A percentile compares a stretch with the other conserved stretches of the same genome.
These are phyloP conservation scores for Saxidomus purpurata DNA, from an alignment of 1,140 invertebrate species.

Conservation along the genomic window DNA sequence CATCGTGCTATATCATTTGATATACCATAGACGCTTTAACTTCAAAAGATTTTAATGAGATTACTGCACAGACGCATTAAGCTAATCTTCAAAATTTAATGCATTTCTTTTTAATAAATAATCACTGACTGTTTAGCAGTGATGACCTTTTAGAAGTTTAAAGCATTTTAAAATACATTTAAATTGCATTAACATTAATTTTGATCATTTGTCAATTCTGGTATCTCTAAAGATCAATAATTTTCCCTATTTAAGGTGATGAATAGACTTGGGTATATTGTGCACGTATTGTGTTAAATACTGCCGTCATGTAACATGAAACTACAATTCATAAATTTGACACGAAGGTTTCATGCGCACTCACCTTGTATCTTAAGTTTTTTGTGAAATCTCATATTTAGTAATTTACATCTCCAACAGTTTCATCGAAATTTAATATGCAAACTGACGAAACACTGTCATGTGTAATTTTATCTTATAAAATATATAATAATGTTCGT, in stretches of 20 bases:
- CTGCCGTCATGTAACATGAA: background rate
- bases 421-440: conserved; percentile 12
- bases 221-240: background rate
- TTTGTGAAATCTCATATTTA: background rate
- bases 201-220: background rate
- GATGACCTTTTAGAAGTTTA: too few species aligned
- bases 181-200: too few species aligned
- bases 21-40: too few species aligned
- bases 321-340: background rate
- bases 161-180: too few species aligned
- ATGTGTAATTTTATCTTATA: background rate
- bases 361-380: background rate
- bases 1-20: too few species aligned
- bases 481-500: background rate
- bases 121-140: too few species aligned
- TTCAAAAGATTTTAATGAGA: too few species aligned
- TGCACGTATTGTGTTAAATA: background rate
- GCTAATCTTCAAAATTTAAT: too few species aligned
- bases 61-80: too few species aligned
- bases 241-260: background rate
- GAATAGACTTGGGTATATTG: background rate
- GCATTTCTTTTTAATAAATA: too few species aligned
- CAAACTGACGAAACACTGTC: background rate
- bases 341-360: background rate
- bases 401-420: conserved; percentile 1